phyloP scores from a whole-genome alignment of 2,113 vertebrate genomes.

The Tenebrosternarchus preto region DNA sequence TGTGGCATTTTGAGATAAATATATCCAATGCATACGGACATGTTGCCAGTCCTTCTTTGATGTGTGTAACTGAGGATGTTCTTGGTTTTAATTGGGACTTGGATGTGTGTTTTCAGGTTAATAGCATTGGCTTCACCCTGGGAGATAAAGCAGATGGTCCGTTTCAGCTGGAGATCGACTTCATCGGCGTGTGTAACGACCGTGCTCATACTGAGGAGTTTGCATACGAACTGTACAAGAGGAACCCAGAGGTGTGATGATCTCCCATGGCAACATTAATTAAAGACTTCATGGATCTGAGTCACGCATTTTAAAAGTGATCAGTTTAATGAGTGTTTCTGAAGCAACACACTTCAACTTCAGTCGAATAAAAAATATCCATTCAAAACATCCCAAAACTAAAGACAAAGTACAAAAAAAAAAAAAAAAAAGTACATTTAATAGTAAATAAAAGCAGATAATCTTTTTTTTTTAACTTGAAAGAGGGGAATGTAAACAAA shows the following conservation, averaged over 20 bases:
- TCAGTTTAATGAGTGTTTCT: neutral
- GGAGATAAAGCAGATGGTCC: slow-evolving; percentile 89
- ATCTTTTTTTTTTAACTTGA: neutral
- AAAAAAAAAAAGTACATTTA: neutral
- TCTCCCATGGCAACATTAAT: neutral
- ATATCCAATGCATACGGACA: too few species aligned
- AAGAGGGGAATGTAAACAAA: neutral
- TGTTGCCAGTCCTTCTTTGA: too few species aligned
- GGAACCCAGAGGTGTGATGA: slow-evolving; percentile 68
- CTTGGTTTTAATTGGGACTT: neutral
- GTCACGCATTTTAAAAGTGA: too few species aligned
- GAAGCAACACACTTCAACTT: neutral
- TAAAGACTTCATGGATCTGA: neutral
- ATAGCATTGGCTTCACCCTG: slow-evolving; percentile 87
- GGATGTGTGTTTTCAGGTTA: slow-evolving; percentile 73
- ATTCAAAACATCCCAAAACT: neutral
- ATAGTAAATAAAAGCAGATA: slow-evolving; percentile 13
- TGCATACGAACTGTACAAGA: slow-evolving; percentile 86
- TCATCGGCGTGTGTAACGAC: slow-evolving; percentile 83
- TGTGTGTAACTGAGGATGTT: neutral
- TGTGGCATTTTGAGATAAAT: too few species aligned
- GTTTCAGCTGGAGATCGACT: slow-evolving; percentile 93
- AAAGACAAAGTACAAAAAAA: neutral
- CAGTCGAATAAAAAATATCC: neutral
- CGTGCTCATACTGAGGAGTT: slow-evolving; percentile 87